Conservation (phyloP, 2,888 invertebrate genomes). For the Trichopoda pennipes region DNA sequence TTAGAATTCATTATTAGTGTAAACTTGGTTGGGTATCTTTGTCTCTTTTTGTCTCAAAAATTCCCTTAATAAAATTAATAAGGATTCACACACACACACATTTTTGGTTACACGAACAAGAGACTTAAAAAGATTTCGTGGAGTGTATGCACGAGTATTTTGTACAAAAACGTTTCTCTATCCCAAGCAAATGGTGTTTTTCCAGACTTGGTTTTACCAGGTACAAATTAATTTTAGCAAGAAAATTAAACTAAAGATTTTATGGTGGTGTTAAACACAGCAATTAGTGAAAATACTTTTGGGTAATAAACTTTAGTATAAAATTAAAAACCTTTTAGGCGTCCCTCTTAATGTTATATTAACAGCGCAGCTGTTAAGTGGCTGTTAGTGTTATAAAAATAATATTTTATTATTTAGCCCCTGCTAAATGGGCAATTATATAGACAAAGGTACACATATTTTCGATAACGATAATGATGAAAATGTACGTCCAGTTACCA, state of each 20-base stretch:
- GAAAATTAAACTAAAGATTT: not conserved
- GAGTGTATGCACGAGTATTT: no score
- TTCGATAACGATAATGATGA: constrained; percentile 20
- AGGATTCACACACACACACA: no score
- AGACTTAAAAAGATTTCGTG: no score
- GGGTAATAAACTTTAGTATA: not conserved
- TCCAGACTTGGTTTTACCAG: not conserved
- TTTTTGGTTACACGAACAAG: no score
- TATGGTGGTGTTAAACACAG: not conserved
- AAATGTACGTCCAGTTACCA: constrained; percentile 5
- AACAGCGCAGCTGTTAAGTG: not conserved
- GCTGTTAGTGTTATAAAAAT: not conserved
- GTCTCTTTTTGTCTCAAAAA: no score
- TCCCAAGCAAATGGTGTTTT: not conserved
- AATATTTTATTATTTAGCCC: not conserved
- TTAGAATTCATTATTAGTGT: no score
- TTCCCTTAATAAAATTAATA: no score
- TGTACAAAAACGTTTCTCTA: no score
- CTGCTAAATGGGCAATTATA: not conserved
- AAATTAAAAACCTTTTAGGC: not conserved
- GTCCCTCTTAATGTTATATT: not conserved
- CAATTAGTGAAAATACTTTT: not conserved
- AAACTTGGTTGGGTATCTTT: no score
- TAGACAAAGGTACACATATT: constrained; percentile 35
- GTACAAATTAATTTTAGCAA: not conserved